Conservation (phyloP, 53 echinoderm and acorn worm species). For the Patiria pectinifera region DNA sequence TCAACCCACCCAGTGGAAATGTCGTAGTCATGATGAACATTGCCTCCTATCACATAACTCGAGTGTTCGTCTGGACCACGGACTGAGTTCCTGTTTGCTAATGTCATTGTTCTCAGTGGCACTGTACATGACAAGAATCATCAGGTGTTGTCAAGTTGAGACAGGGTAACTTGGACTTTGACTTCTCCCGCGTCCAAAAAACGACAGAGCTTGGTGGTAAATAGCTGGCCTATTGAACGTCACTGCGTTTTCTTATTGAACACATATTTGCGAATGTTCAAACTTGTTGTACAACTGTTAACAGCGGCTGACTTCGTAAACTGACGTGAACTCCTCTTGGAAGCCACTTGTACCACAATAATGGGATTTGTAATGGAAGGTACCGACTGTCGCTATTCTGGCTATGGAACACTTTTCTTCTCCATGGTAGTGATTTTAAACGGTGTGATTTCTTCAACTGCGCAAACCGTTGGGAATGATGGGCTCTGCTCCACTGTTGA, state of each 20-base stretch:
- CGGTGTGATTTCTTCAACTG: not conserved
- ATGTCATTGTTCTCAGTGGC: not conserved
- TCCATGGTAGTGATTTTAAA: not conserved
- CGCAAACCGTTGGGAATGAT: not conserved
- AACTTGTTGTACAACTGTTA: no score
- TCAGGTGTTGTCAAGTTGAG: conserved; percentile 9
- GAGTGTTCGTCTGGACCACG: not conserved
- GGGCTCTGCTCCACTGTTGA: not conserved
- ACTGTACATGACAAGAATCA: conserved; percentile 14
- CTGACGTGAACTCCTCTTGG: no score
- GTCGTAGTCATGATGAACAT: not conserved
- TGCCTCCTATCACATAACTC: not conserved
- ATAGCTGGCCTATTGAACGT: not conserved
- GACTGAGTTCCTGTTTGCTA: not conserved
- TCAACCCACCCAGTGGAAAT: not conserved
- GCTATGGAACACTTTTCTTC: not conserved
- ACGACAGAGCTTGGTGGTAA: not conserved
- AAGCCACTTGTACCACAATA: not conserved
- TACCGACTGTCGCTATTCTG: no score
- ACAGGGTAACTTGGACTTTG: conserved; percentile 22
- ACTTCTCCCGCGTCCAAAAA: not conserved
- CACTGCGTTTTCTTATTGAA: no score
- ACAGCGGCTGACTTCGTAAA: no score
- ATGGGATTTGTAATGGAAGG: not conserved
- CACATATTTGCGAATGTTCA: no score